phyloP scores from a whole-genome alignment of 2,113 vertebrate species.

The Periophthalmus modestus region DNA sequence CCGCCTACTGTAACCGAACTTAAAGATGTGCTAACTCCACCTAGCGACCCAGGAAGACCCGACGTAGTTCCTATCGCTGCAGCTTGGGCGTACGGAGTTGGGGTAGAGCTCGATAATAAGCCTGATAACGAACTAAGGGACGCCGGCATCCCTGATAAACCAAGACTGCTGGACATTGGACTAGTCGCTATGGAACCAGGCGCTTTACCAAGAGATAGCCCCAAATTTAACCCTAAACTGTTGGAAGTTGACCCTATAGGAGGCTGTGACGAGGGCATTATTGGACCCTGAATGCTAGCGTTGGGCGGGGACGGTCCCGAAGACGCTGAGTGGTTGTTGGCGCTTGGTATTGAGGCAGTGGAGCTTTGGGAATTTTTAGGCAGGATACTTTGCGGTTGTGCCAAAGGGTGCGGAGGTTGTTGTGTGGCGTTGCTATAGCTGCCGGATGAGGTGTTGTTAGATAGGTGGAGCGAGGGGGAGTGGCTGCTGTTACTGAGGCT shows the following conservation, averaged over 20 bases:
- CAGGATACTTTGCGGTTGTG: conserved; percentile 35
- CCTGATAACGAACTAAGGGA: conserved; percentile 66
- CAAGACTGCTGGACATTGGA: conserved; percentile 61
- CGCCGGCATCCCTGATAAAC: conserved; percentile 74
- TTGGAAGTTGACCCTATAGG: conserved; percentile 54
- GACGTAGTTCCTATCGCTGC: conserved; percentile 68
- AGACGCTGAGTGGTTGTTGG: conserved; percentile 50
- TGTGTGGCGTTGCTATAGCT: conserved; percentile 80
- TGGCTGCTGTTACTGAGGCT: conserved; percentile 57
- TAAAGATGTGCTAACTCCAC: conserved; percentile 44
- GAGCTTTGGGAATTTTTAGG: conserved; percentile 52
- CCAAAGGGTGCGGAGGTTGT: conserved; percentile 59
- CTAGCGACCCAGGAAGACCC: conserved; percentile 50
- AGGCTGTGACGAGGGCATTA: conserved; percentile 40
- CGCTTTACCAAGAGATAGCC: conserved; percentile 60
- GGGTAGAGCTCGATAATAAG: conserved; percentile 72
- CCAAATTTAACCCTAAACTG: conserved; percentile 66
- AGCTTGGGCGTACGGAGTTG: conserved; percentile 84
- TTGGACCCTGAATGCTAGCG: conserved; percentile 43
- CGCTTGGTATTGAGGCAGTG: conserved; percentile 41
- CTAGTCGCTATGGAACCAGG: conserved; percentile 36
- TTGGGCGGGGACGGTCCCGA: conserved; percentile 60
- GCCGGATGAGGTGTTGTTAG: conserved; percentile 66
- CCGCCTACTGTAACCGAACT: conserved; percentile 51
- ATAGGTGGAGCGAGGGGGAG: conserved; percentile 38